phyloP scores from a whole-genome alignment of 1,140 invertebrate species.

The Lordiphosa collinella region DNA sequence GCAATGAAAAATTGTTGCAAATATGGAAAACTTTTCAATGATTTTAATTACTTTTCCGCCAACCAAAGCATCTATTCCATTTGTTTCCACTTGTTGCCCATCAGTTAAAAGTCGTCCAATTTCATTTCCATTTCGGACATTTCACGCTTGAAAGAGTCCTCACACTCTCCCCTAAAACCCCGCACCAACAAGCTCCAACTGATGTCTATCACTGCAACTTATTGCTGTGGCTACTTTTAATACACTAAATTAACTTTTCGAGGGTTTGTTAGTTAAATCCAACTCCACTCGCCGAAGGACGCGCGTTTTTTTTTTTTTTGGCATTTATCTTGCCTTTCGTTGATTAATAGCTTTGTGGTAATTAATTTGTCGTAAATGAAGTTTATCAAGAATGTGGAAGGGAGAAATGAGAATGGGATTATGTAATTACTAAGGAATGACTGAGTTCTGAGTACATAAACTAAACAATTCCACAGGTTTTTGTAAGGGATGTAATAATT shows the following conservation, averaged over 20 bases:
- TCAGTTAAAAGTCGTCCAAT: conserved; percentile 57
- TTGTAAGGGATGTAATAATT: too few species aligned
- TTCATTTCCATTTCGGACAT: conserved; percentile 55
- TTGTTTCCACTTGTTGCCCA: conserved; percentile 67
- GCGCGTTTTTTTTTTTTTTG: conserved; percentile 44
- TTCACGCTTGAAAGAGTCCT: conserved; percentile 56
- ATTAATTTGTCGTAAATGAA: conserved; percentile 68
- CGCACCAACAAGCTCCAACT: not conserved
- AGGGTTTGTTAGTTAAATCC: not conserved
- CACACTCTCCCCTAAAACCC: conserved; percentile 7
- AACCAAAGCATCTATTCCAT: conserved; percentile 22
- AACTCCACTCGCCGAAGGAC: conserved; percentile 7
- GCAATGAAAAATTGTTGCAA: conserved; percentile 22
- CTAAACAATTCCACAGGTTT: not conserved
- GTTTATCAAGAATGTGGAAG: conserved; percentile 27
- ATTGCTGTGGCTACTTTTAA: conserved; percentile 67
- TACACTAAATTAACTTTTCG: conserved; percentile 71
- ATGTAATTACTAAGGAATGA: not conserved
- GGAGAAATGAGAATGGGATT: conserved; percentile 3
- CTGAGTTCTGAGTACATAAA: not conserved
- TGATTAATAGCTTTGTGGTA: conserved; percentile 69
- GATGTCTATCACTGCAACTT: conserved; percentile 58
- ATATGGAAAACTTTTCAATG: conserved; percentile 40
- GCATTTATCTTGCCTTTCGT: conserved; percentile 57
- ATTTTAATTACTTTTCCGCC: conserved; percentile 62